Evolutionary conservation across 2,888 invertebrate genomes (phyloP), one percentile per base, ranked within the genome.

Genomic region (Spicauda simplicius): DNA sequence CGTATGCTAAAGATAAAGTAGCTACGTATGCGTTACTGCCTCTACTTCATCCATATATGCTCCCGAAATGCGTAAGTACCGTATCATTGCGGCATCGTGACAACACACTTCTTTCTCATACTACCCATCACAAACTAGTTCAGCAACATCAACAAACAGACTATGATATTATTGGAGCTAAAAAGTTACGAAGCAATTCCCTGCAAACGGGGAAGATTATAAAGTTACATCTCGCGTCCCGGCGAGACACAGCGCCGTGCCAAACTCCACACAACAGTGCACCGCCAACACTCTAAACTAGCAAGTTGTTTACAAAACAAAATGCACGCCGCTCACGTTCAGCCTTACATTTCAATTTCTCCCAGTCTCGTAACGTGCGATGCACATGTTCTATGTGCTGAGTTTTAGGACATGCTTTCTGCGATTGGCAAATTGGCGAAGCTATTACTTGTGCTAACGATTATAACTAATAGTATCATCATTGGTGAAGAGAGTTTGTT

Each of bases 241-340:
- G 25, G 25, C 25, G 63, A 55, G 57, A 60, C 64, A 56, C 59
- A 65, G 65, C 37, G n/a, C 12, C 57, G 64, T 69, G 70, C 70
- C 70, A 71, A 58, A 67, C 60, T 50, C 19, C 30, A 61, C 60
- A 60, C 33, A 33, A 33, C 48, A 59, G 25, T n/a, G 50, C 45
- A 20, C 45, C 60, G 56, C 60, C 65, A 62, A 37, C 37, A 37
- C 37, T 37, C 37, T 12, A 12, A 37, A 12, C 69, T 64, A 65
- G 65, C 59, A 68, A 54, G 64, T 69, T 72, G 73, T 74, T 74
- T 74, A 74, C 74, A 68, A 71, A 62, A 64, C 67, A 64, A 68
- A 71, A 63, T 69, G 69, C 71, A 61, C 19, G 66, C 64, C 73
- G 71, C 63, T 65, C 61, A 69, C 72, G 66, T 70, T 68, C 69